Evolutionary conservation across 2,888 invertebrate genomes (phyloP).

Genomic region (Sialis lutaria): DNA sequence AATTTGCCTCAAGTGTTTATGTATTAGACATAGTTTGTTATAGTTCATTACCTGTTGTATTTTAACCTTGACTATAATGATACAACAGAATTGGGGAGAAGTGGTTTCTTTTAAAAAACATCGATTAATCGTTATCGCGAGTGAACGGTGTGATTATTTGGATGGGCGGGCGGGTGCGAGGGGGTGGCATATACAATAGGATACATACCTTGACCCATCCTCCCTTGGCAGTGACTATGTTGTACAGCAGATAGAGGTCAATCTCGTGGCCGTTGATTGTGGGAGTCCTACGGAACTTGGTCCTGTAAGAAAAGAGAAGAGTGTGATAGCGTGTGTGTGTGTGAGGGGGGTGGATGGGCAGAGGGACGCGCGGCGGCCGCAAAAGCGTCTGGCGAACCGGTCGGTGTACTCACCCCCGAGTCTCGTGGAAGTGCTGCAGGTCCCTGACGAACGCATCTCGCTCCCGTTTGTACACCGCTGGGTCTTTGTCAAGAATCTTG

Average conservation of each 20-base stretch:
- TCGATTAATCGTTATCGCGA: background rate
- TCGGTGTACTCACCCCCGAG: constrained; percentile 61
- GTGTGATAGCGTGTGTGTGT: background rate
- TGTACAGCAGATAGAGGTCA: constrained; percentile 83
- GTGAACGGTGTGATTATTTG: background rate
- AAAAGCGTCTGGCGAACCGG: background rate
- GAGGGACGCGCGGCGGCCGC: background rate
- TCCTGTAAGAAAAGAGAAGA: constrained; percentile 23
- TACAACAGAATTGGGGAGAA: too few relatives aligned
- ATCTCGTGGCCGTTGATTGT: constrained; percentile 78
- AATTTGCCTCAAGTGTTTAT: too few relatives aligned
- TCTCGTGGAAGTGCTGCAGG: constrained; percentile 78
- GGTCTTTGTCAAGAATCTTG: constrained; percentile 46
- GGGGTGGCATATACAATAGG: background rate
- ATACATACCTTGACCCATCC: constrained; percentile 81
- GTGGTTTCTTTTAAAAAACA: too few relatives aligned
- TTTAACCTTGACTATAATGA: too few relatives aligned
- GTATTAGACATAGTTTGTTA: too few relatives aligned
- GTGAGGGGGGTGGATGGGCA: background rate
- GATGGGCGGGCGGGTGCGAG: background rate
- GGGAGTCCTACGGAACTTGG: constrained; percentile 45
- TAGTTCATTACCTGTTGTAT: too few relatives aligned
- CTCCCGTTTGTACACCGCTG: constrained; percentile 59
- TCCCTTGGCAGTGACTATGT: constrained; percentile 78
- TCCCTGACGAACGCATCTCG: constrained; percentile 68